A percentile compares a stretch with the other conserved stretches of the same genome.
Conservation (phyloP, 2,113 vertebrate species). For the Bos indicus region DNA sequence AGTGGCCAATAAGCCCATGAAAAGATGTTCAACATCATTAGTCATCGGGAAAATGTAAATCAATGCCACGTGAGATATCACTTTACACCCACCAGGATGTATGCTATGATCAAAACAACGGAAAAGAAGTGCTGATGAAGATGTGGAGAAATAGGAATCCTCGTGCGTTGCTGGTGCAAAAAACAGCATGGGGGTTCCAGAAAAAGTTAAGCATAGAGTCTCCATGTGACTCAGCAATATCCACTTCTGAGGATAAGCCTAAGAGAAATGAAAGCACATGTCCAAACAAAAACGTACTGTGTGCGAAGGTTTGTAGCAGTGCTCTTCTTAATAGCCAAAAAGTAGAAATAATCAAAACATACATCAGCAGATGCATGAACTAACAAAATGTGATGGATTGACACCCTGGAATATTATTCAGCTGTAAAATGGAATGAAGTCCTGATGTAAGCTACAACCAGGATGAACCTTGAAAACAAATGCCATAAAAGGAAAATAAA, state of each 20-base stretch:
- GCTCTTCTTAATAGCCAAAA: neutral
- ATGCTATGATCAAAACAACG: neutral
- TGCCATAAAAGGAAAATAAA: neutral
- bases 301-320: rapidly evolving
- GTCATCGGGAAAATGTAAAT: neutral
- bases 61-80: neutral
- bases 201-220: neutral
- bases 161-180: rapidly evolving
- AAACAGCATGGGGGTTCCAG: too few relatives aligned
- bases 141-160: neutral
- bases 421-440: neutral
- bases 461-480: neutral
- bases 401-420: rapidly evolving
- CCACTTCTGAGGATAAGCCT: neutral
- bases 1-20: neutral
- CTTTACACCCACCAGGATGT: neutral
- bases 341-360: neutral
- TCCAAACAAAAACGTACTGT: rapidly evolving
- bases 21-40: rapidly evolving
- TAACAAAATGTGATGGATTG: neutral
- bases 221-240: neutral
- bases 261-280: neutral
- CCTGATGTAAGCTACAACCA: neutral
- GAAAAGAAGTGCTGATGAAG: neutral
- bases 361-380: rapidly evolving